Evolutionary conservation across 1,140 invertebrate genomes (phyloP).

Genomic region (Teleopsis dalmanni): DNA sequence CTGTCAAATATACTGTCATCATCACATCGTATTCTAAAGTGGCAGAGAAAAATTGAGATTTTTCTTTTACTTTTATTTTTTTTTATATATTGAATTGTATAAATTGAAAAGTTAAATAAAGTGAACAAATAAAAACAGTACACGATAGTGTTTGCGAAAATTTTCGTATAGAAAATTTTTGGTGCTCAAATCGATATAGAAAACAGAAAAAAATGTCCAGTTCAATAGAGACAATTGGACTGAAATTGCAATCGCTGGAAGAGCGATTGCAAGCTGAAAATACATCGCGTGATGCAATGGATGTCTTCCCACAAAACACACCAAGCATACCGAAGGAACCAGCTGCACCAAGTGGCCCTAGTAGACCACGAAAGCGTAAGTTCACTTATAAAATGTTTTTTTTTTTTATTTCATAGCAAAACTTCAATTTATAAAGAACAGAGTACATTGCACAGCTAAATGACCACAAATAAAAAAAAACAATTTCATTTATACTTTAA

Average conservation of each 20-base stretch:
- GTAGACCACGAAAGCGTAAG: not conserved
- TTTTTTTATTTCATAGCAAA: not conserved
- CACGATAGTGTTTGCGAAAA: not conserved
- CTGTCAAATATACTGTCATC: no score
- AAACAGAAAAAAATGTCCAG: not conserved
- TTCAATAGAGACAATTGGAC: slow-evolving; percentile 45
- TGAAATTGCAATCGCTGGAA: slow-evolving; percentile 58
- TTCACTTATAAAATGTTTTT: not conserved
- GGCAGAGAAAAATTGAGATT: no score
- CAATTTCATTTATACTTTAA: no score
- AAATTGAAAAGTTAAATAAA: not conserved
- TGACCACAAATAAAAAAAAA: no score
- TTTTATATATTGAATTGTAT: no score
- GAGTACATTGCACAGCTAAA: no score
- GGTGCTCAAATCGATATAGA: no score
- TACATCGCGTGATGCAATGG: slow-evolving; percentile 51
- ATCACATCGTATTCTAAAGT: no score
- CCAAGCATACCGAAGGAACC: slow-evolving; percentile 9
- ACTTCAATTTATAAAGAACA: no score
- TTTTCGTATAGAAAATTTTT: not conserved
- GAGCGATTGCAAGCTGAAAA: slow-evolving; percentile 58
- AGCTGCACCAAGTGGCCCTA: slow-evolving; percentile 1
- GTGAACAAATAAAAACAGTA: not conserved
- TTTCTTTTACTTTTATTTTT: no score
- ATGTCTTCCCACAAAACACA: slow-evolving; percentile 22